phyloP scores from a whole-genome alignment of 2,113 vertebrate species.

The Corythornis madagascariensis region DNA sequence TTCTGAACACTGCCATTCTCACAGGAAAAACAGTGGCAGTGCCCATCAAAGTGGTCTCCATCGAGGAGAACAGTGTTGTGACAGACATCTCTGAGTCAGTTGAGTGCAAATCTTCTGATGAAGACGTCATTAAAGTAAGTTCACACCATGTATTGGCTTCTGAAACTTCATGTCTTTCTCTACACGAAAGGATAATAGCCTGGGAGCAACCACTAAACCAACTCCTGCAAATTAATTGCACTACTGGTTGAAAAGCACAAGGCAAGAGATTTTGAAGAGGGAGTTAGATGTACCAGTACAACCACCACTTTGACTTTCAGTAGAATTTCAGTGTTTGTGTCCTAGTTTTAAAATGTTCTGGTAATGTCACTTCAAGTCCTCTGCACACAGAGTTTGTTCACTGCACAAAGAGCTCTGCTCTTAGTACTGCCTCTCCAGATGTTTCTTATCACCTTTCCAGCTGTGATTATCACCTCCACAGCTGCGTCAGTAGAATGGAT shows the following conservation, averaged over 20 bases:
- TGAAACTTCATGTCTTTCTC: background rate
- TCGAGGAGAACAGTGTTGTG: constrained; percentile 82
- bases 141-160: background rate
- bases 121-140: constrained; percentile 92
- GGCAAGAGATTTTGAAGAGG: background rate
- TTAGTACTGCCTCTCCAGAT: background rate
- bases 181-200: background rate
- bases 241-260: background rate
- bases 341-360: background rate
- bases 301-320: background rate
- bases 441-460: constrained; percentile 9
- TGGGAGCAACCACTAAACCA: background rate
- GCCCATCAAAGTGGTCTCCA: constrained; percentile 89
- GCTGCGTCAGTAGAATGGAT: background rate
- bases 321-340: background rate
- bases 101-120: constrained; percentile 86
- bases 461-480: background rate
- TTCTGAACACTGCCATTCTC: constrained; percentile 93
- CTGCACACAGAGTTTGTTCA: background rate
- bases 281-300: background rate
- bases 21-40: constrained; percentile 90
- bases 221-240: background rate
- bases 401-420: background rate
- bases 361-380: background rate
- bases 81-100: constrained; percentile 89